Evolutionary conservation across 2,888 invertebrate species (phyloP).

Genomic region (Phorcus lineatus): DNA sequence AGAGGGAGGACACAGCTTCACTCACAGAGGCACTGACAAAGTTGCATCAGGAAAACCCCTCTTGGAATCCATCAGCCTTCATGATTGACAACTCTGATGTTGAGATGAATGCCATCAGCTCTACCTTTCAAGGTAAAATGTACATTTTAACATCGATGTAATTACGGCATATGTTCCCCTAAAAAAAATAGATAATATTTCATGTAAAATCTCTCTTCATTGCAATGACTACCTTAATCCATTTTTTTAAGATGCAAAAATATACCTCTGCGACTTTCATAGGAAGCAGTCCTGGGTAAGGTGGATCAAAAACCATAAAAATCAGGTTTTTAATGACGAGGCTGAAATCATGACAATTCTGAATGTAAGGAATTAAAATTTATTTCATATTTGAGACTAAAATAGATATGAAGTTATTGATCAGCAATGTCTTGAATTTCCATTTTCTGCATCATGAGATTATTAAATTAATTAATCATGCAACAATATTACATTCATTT

Average conservation of each 20-base stretch:
- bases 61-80: conserved; percentile 28
- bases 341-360: conserved; percentile 17
- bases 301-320: conserved; percentile 19
- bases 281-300: conserved; percentile 34
- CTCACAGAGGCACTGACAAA: conserved; percentile 37
- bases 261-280: conserved; percentile 36
- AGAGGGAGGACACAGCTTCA: conserved; percentile 33
- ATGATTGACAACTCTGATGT: conserved; percentile 41
- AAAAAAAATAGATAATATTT: too few relatives aligned
- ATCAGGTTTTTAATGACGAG: conserved; percentile 11
- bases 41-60: conserved; percentile 28
- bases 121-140: conserved; percentile 38
- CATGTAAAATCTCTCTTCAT: too few relatives aligned
- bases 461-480: too few relatives aligned
- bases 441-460: too few relatives aligned
- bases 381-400: neutral
- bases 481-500: too few relatives aligned
- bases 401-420: too few relatives aligned
- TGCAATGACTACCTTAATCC: too few relatives aligned
- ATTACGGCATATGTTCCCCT: too few relatives aligned
- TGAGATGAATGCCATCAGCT: conserved; percentile 34
- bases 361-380: neutral
- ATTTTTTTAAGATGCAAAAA: conserved; percentile 18
- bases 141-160: too few relatives aligned
- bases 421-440: too few relatives aligned